phyloP scores from a whole-genome alignment of 53 echinoderm and acorn worm genomes.

The Temnopleurus reevesii region DNA sequence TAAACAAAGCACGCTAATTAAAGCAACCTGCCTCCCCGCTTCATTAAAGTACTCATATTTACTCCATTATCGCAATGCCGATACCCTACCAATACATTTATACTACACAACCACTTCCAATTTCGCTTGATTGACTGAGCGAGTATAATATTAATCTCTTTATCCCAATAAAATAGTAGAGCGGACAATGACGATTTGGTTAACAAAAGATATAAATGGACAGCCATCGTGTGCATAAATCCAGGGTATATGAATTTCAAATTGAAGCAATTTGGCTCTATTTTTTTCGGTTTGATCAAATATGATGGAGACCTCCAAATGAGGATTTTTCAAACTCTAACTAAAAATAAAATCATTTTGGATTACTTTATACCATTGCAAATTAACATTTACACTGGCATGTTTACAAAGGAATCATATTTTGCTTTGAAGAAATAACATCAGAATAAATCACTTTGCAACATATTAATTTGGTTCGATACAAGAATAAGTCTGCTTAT shows the following conservation, averaged over 20 bases:
- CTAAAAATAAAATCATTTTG: too few species aligned
- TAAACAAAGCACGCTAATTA: not conserved
- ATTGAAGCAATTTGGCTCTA: not conserved
- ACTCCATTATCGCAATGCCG: not conserved
- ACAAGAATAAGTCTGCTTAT: too few species aligned
- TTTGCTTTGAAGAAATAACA: too few species aligned
- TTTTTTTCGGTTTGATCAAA: too few species aligned
- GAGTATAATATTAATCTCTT: not conserved
- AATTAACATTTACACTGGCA: too few species aligned
- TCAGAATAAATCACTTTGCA: too few species aligned
- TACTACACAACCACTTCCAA: not conserved
- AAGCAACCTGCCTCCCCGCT: not conserved
- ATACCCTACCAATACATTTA: not conserved
- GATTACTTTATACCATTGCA: too few species aligned
- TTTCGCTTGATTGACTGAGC: not conserved
- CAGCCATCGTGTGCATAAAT: not conserved
- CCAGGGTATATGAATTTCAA: not conserved
- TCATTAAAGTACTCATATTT: not conserved
- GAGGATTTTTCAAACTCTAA: too few species aligned
- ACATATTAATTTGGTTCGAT: too few species aligned
- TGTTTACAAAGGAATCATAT: too few species aligned
- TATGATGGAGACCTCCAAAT: too few species aligned
- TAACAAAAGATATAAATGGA: not conserved
- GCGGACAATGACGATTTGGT: constrained; percentile 8
- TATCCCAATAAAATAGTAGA: not conserved